These are phyloP conservation scores for Amniataba percoides DNA, from an alignment of 2,797 vertebrate species.

Conservation along the genomic window DNA sequence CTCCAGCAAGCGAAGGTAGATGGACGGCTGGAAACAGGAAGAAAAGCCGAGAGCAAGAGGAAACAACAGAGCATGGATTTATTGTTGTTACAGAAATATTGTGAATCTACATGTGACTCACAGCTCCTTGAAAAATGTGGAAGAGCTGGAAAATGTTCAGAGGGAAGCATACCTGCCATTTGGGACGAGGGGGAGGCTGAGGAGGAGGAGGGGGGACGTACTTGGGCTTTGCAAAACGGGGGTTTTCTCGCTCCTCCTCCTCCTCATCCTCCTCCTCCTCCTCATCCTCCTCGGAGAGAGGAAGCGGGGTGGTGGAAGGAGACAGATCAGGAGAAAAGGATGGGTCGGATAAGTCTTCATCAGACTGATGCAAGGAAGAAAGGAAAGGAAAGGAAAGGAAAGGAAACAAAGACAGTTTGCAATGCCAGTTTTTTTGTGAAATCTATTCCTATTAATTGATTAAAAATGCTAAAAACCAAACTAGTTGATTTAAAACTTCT, in stretches of 20 bases:
- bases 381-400: background rate
- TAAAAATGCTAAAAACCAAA: too few relatives aligned
- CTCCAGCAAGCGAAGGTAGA: constrained; percentile 84
- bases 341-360: constrained; percentile 48
- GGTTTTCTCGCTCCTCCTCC: constrained; percentile 82
- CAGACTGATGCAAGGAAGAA: constrained; percentile 44
- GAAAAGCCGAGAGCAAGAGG: constrained; percentile 10
- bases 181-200: constrained; percentile 71
- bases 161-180: constrained; percentile 91
- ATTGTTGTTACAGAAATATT: background rate
- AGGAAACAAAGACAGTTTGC: background rate
- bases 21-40: constrained; percentile 78
- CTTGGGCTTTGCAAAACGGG: constrained; percentile 89
- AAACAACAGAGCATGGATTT: background rate
- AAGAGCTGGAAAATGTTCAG: background rate
- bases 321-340: constrained; percentile 61
- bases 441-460: too few relatives aligned
- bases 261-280: constrained; percentile 51
- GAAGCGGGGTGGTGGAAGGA: constrained; percentile 73
- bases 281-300: constrained; percentile 60
- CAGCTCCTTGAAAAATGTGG: background rate
- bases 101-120: background rate
- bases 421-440: too few relatives aligned
- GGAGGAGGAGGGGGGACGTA: constrained; percentile 77
- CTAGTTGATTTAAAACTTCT: too few relatives aligned